Percentiles rank a stretch among this genome's conserved stretches.
phyloP scores from a whole-genome alignment of 2,888 invertebrate species.

The Halocaridina rubra region DNA sequence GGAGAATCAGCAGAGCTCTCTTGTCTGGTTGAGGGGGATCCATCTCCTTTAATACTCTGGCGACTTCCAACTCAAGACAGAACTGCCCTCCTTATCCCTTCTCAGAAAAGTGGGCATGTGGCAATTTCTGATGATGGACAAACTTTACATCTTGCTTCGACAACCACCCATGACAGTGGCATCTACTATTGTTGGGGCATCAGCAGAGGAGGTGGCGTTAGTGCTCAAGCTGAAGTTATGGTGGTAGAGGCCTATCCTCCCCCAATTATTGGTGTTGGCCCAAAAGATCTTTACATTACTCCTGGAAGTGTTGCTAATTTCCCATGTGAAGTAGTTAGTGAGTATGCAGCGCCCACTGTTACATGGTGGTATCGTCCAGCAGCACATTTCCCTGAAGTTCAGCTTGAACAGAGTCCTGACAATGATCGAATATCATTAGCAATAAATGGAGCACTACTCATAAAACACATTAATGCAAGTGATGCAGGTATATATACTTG shows the following conservation, averaged over 20 bases:
- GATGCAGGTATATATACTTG: slow-evolving; percentile 87
- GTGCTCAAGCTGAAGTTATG: slow-evolving; percentile 85
- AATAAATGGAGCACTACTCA: slow-evolving; percentile 75
- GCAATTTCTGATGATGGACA: slow-evolving; percentile 73
- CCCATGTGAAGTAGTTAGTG: slow-evolving; percentile 78
- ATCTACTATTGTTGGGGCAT: slow-evolving; percentile 90
- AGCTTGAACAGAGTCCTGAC: slow-evolving; percentile 40
- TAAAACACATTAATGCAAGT: slow-evolving; percentile 77
- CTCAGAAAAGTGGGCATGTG: slow-evolving; percentile 16
- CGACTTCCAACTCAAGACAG: slow-evolving; percentile 69
- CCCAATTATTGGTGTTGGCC: slow-evolving; percentile 88
- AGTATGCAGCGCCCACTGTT: slow-evolving; percentile 29
- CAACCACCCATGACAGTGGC: slow-evolving; percentile 85
- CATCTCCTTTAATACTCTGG: slow-evolving; percentile 89
- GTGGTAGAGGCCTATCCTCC: slow-evolving; percentile 80
- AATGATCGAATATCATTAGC: slow-evolving; percentile 75
- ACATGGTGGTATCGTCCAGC: slow-evolving; percentile 39
- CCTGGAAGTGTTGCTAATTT: slow-evolving; percentile 88
- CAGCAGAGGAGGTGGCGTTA: slow-evolving; percentile 87
- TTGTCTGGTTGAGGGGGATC: slow-evolving; percentile 91
- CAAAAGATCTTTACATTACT: slow-evolving; percentile 86
- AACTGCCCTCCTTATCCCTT: slow-evolving; percentile 33
- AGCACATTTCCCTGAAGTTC: slow-evolving; percentile 28
- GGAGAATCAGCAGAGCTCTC: slow-evolving; percentile 88
- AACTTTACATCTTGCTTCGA: slow-evolving; percentile 85